These are phyloP conservation scores for Tenthredo notha DNA, from an alignment of 2,888 invertebrate species.

Conservation along the genomic window DNA sequence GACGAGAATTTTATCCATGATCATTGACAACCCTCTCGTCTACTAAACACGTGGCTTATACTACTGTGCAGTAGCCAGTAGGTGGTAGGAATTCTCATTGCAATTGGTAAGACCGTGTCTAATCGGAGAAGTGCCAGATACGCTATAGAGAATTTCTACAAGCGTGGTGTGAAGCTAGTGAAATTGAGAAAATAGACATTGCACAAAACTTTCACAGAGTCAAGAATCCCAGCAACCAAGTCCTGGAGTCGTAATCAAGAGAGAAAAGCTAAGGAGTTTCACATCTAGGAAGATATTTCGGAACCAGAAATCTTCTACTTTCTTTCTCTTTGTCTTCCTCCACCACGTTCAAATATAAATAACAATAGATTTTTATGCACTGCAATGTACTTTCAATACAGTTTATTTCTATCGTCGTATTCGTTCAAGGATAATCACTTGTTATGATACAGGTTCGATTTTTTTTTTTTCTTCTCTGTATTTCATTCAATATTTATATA, in stretches of 20 bases:
- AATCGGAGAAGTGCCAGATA: background rate
- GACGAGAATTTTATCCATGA: constrained; percentile 22
- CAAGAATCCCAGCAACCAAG: background rate
- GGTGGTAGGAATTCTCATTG: background rate
- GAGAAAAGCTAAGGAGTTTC: background rate
- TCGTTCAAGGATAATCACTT: background rate
- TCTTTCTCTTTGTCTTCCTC: background rate
- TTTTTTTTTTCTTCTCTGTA: background rate
- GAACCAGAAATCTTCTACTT: background rate
- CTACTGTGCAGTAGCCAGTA: background rate
- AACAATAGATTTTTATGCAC: constrained; percentile 18
- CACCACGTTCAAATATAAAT: background rate
- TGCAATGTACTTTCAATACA: background rate
- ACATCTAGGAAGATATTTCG: background rate
- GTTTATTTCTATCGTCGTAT: background rate
- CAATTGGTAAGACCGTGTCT: background rate
- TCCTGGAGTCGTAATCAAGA: background rate
- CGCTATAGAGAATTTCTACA: background rate
- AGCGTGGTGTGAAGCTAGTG: background rate
- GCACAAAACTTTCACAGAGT: background rate
- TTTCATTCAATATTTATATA: background rate
- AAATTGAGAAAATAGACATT: background rate
- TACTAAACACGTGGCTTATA: background rate
- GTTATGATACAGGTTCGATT: background rate
- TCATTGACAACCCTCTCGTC: background rate